Evolutionary conservation across 1,140 invertebrate species (phyloP), one percentile per base, ranked within the genome.

Genomic region (Caenorhabditis elegans): DNA sequence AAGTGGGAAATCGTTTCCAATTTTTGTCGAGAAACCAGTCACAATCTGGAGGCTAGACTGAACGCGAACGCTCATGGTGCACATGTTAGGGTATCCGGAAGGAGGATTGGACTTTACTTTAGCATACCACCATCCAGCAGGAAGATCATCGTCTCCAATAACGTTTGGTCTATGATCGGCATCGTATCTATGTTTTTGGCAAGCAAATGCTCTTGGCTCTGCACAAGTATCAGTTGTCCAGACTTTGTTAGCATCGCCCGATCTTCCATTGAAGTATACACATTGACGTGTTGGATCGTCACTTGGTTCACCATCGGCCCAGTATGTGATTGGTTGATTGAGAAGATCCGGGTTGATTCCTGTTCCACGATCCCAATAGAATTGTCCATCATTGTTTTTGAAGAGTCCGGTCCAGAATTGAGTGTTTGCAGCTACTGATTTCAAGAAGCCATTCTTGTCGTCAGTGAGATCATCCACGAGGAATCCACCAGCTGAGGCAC

Each of bases 111-210:
- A 75, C 43, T 80, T 70, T 6, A 85, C 19, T 10, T 48, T 76
- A 10, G 82, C 70, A 36, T 78, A 75, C 79, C 83, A 85, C 39
- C 76, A 75, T n/a, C 84, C 84, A 51, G 80, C 48, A 26, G 82
- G 70, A 19, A 85, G 83, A 70, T 47, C 31, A 82, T 43, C 78
- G 15, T 43, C 48, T 22, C 60, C 81, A 28, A 84, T 47, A 26
- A 13, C 15, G 31, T 60, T 78, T 17, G 84, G 78, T 10, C 4
- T 36, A 24, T 55, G 24, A 39, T 65, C 36, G 11, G 24, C 22
- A 34, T 80, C 55, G 60, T 77, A 85, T 49, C 49, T 84, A 39
- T 82, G 84, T 49, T 85, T 85, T 55, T 85, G 84, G 46, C 84
- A 85, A 22, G 82, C 36, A 39, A 76, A 82, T n/a, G 78, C 15